phyloP scores from a whole-genome alignment of 2,888 invertebrate species.

The Drosophila maculinotata region DNA sequence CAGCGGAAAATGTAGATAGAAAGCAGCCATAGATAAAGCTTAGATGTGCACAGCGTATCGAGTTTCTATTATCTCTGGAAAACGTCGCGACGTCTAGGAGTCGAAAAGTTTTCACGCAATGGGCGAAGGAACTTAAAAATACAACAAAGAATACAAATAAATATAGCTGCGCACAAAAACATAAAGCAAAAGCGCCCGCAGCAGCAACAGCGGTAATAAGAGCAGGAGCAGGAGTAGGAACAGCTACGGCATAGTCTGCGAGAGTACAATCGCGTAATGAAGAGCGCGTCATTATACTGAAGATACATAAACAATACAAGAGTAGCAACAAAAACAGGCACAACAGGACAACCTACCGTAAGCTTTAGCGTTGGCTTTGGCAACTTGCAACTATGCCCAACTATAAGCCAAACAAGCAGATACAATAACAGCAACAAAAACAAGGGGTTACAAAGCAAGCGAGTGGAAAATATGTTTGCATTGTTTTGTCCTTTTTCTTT shows the following conservation, averaged over 20 bases:
- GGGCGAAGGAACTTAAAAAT: constrained; percentile 59
- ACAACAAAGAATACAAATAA: constrained; percentile 36
- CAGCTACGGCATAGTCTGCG: constrained; percentile 29
- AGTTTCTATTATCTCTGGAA: constrained; percentile 76
- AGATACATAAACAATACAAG: constrained; percentile 76
- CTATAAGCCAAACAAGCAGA: constrained; percentile 66
- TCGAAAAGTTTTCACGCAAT: constrained; percentile 75
- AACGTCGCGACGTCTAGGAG: constrained; percentile 81
- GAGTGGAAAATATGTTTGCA: constrained; percentile 68
- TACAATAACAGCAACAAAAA: constrained; percentile 42
- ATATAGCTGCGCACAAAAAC: constrained; percentile 44
- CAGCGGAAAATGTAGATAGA: constrained; percentile 59
- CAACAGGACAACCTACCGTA: constrained; percentile 20
- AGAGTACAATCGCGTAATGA: constrained; percentile 72
- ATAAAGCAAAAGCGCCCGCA: constrained; percentile 55
- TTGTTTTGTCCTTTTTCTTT: constrained; percentile 49
- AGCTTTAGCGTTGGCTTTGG: constrained; percentile 13
- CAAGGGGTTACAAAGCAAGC: constrained; percentile 53
- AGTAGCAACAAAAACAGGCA: constrained; percentile 27
- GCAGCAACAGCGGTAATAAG: constrained; percentile 14
- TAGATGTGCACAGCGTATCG: constrained; percentile 80
- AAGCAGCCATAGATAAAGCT: constrained; percentile 71
- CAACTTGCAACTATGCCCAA: constrained; percentile 51
- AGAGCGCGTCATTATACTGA: constrained; percentile 79
- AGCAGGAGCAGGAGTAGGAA: constrained; percentile 22